Evolutionary conservation across 2,888 invertebrate genomes (phyloP), one percentile per base, ranked within the genome.

Genomic region (Eilema sororculum): DNA sequence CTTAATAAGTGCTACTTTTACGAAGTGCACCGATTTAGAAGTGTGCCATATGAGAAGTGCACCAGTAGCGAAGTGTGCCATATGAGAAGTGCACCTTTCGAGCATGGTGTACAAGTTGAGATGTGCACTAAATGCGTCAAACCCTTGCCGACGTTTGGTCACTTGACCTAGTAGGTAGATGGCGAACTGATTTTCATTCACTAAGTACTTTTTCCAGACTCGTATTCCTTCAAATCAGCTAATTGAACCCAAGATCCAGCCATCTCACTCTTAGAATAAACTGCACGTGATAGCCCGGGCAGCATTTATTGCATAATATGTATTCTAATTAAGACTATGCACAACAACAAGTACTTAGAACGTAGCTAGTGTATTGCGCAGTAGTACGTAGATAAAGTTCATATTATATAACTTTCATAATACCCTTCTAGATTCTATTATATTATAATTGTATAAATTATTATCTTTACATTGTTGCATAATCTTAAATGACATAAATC

Each of bases 331-430:
- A 28, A 25, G 13, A 13, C 12, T 25, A 28, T 58, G 28, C 25
- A 58, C 24, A 28, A 28, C 16, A 24, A 22, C 22, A n/a, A n/a
- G n/a, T n/a, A 24, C 58, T 13, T 13, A 22, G 24, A 58, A 24
- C 3, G 3, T 10, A 25, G 28, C 8, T 22, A 12, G 67, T 61
- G 69, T 61, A 81, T 64, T 82, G 73, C 82, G 80, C 73, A 82
- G 69, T 75, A 64, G 61, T 56, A 6, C 24, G 13, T 57, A 37
- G 57, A 57, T 72, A 16, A 20, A 20, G 66, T 64, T 68, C 24
- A 64, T 67, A 65, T 77, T 79, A 71, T 65, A 69, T 73, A 79
- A 77, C 62, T 22, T 25, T 37, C 61, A 52, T 72, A 70, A 71
- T 61, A 63, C 64, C 24, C 25, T 16, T 2, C 61, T 63, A 74